A percentile compares a stretch with the other conserved stretches of the same genome.
Evolutionary conservation across 1,140 invertebrate species (phyloP).

Genomic region (Solen grandis): DNA sequence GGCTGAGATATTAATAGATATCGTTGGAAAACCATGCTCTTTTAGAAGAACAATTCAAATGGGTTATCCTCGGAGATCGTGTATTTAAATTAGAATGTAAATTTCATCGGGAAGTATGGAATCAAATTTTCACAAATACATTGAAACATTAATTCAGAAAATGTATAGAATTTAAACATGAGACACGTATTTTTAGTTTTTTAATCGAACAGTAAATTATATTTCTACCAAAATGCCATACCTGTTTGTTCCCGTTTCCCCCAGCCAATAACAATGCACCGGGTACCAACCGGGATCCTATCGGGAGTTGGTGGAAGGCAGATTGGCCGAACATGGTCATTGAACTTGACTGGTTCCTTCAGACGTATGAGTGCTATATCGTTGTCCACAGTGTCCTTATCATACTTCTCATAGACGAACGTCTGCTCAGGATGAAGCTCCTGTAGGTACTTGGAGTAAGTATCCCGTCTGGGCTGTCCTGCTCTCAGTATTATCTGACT

Average conservation of each 20-base stretch:
- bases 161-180: too few relatives aligned
- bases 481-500: slow-evolving; percentile 51
- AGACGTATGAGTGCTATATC: slow-evolving; percentile 95
- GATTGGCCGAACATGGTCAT: slow-evolving; percentile 92
- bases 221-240: slow-evolving; percentile 16
- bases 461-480: slow-evolving; percentile 63
- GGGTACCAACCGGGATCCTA: slow-evolving; percentile 54
- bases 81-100: too few relatives aligned
- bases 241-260: slow-evolving; percentile 58
- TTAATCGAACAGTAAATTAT: too few relatives aligned
- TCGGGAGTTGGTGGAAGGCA: slow-evolving; percentile 81
- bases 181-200: too few relatives aligned
- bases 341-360: slow-evolving; percentile 92
- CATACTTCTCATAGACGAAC: slow-evolving; percentile 61
- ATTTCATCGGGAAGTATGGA: too few relatives aligned
- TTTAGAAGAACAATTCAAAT: too few relatives aligned
- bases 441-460: slow-evolving; percentile 61
- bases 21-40: too few relatives aligned
- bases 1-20: too few relatives aligned
- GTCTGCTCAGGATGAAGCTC: slow-evolving; percentile 56
- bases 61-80: too few relatives aligned
- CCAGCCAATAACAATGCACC: slow-evolving; percentile 69
- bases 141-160: too few relatives aligned
- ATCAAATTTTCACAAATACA: too few relatives aligned
- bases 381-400: slow-evolving; percentile 88